Evolutionary conservation across 2,797 vertebrate genomes (phyloP).

Genomic region (Anas capensis): DNA sequence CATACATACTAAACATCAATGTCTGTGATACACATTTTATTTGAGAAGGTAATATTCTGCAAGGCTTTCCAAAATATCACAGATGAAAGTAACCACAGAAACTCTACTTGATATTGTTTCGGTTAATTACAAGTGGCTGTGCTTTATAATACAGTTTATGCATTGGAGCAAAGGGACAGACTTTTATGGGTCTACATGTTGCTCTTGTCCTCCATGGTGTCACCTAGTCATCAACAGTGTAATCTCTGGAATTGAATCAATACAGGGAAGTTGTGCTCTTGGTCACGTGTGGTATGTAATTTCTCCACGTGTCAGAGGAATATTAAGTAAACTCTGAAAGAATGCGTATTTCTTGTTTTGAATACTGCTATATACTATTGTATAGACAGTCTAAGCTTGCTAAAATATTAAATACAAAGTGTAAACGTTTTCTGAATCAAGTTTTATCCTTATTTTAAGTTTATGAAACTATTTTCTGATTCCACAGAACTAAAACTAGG

Average conservation of each 20-base stretch:
- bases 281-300: background rate
- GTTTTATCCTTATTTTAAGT: background rate
- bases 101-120: background rate
- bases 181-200: rapidly evolving
- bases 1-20: background rate
- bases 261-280: background rate
- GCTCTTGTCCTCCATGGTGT: background rate
- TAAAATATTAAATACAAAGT: background rate
- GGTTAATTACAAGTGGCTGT: background rate
- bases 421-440: background rate
- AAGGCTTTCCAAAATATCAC: background rate
- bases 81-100: background rate
- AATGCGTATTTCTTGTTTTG: background rate
- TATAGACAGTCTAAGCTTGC: background rate
- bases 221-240: background rate
- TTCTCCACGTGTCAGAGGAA: background rate
- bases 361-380: too few species aligned
- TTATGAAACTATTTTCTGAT: background rate
- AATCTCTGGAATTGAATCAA: background rate
- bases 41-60: background rate
- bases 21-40: background rate
- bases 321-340: background rate
- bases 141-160: background rate
- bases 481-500: background rate
- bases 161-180: background rate